Evolutionary conservation across 2,888 invertebrate genomes (phyloP), one percentile per base, ranked within the genome.

Genomic region (Volucella inflata): DNA sequence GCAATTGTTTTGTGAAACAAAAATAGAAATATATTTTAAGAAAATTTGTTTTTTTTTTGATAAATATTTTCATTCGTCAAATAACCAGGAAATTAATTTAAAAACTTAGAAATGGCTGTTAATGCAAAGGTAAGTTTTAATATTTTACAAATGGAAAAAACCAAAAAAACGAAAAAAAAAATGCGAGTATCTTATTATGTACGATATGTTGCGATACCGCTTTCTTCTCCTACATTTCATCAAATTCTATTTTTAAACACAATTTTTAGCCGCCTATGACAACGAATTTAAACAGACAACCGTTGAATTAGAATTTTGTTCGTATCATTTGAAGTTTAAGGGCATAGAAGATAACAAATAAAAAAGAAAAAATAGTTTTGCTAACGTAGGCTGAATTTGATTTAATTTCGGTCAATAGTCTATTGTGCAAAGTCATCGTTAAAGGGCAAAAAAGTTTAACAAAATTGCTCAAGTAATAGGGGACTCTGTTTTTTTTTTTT

Each of bases 81-180:
- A 44, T 16, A 46, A 21, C 2, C 14, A 53, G 1, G 16, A 53
- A 72, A 0, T 16, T 2, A 30, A 67, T 50, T 3, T 8, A 14
- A 46, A 30, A 44, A 38, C 12, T 12, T 40, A 42, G 21, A 11
- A 60, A 84, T 84, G 84, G 84, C 84, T 30, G 60, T 80, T 53
- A 80, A 67, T 51, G 84, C 48, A 57, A 84, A 84, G 84, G 84
- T 84, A 80, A 76, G 71, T 67, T 57, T 16, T 3, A 16, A 30
- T 30, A 6, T 36, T 55, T 53, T n/a, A 1, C 30, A 10, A 10
- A 17, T 50, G 30, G 46, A 46, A 36, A 36, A 21, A 14, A 12
- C 17, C 2, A 1, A 42, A 1, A 16, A 4, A 51, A 42, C 40
- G 53, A 8, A 44, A 2, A 14, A 14, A 44, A 12, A 17, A 21